Evolutionary conservation across 2,888 invertebrate genomes (phyloP).

Genomic region (Rutpela maculata): DNA sequence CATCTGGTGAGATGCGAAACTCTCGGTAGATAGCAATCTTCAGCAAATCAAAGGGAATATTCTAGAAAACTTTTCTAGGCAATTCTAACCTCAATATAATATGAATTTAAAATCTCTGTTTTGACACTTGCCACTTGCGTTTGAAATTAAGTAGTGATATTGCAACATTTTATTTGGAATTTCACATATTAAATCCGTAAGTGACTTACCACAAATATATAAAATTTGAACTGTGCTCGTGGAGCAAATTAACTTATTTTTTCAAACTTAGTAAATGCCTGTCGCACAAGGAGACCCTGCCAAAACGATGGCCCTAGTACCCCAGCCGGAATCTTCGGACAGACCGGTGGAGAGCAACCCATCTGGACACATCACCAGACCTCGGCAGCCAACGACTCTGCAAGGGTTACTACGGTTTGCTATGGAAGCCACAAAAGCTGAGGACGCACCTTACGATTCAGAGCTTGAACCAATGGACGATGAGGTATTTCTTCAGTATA

Average conservation of each 20-base stretch:
- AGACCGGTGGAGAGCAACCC: slow-evolving; percentile 8
- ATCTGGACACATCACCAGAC: slow-evolving; percentile 47
- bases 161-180: background rate
- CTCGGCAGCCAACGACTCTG: slow-evolving; percentile 69
- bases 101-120: background rate
- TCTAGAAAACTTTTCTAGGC: background rate
- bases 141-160: background rate
- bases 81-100: background rate
- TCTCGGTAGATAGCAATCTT: too few species aligned
- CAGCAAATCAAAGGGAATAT: too few species aligned
- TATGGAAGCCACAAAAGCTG: slow-evolving; percentile 80
- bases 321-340: slow-evolving; percentile 15
- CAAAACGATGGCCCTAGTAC: slow-evolving; percentile 44
- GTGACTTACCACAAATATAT: background rate
- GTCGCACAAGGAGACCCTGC: slow-evolving; percentile 37
- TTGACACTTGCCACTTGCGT: background rate
- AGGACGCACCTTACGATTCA: slow-evolving; percentile 76
- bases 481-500: slow-evolving; percentile 73
- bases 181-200: background rate
- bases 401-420: slow-evolving; percentile 82
- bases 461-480: slow-evolving; percentile 79
- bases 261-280: slow-evolving; percentile 42
- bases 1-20: too few species aligned
- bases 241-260: background rate
- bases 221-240: background rate